phyloP scores from a whole-genome alignment of 2,888 invertebrate species.

The Drosophila neonasuta region DNA sequence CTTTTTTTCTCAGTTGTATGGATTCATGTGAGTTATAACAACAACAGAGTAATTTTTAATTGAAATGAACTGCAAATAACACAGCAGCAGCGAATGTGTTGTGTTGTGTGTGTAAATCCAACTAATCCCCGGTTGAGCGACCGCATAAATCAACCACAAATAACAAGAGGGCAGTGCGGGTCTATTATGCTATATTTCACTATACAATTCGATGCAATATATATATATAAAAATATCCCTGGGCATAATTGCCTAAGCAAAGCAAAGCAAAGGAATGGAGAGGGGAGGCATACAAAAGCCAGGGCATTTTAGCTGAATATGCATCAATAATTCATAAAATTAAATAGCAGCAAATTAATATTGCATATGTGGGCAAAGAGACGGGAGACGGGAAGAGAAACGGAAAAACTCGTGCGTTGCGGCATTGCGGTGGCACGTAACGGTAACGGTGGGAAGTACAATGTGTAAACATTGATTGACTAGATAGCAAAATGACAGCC shows the following conservation, averaged over 20 bases:
- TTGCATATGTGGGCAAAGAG: conserved; percentile 1
- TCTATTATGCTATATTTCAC: conserved; percentile 32
- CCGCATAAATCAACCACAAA: conserved; percentile 75
- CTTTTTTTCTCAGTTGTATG: conserved; percentile 5
- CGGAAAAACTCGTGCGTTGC: neutral
- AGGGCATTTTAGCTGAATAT: conserved; percentile 47
- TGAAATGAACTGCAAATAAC: conserved; percentile 62
- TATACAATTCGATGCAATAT: conserved; percentile 34
- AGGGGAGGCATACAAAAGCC: conserved; percentile 4
- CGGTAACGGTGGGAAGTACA: neutral
- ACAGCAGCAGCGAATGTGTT: conserved; percentile 28
- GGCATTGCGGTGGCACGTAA: neutral
- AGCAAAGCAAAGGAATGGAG: neutral
- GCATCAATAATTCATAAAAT: conserved; percentile 74
- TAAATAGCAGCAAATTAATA: conserved; percentile 64
- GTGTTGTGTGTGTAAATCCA: conserved; percentile 49
- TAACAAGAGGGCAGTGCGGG: conserved; percentile 38
- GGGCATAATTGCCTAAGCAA: conserved; percentile 55
- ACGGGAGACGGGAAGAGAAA: neutral
- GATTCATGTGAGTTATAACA: conserved; percentile 30
- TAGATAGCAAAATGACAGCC: conserved; percentile 27
- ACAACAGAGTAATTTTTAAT: conserved; percentile 55
- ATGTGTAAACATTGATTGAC: conserved; percentile 37
- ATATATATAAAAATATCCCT: conserved; percentile 41
- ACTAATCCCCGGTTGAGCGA: conserved; percentile 69